Evolutionary conservation across 1,140 invertebrate genomes (phyloP).

Genomic region (Cydia splendana): DNA sequence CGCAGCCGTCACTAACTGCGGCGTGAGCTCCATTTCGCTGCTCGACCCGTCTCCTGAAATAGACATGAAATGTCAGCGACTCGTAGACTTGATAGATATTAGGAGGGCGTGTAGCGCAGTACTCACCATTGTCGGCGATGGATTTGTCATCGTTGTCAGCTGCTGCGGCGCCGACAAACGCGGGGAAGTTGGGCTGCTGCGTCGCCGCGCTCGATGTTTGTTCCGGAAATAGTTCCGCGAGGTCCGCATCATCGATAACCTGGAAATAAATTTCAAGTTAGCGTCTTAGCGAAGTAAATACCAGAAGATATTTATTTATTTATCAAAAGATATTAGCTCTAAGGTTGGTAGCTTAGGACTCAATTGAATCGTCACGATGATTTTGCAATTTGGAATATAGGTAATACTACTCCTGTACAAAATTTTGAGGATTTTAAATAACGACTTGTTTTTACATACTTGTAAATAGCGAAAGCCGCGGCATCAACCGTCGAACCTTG

Average conservation of each 20-base stretch:
- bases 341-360: too few species aligned
- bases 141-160: conserved; percentile 71
- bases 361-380: too few species aligned
- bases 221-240: conserved; percentile 77
- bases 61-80: conserved; percentile 53
- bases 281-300: neutral
- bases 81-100: neutral
- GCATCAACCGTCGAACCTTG: too few species aligned
- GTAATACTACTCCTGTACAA: too few species aligned
- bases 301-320: too few species aligned
- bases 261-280: conserved; percentile 41
- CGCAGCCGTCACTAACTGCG: conserved; percentile 84
- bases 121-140: conserved; percentile 71
- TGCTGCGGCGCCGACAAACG: conserved; percentile 60
- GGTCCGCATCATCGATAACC: conserved; percentile 77
- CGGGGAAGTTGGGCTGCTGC: conserved; percentile 71
- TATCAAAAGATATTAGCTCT: too few species aligned
- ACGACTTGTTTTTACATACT: too few species aligned
- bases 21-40: conserved; percentile 85
- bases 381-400: too few species aligned
- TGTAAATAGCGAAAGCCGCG: too few species aligned
- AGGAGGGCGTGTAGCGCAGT: neutral
- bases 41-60: conserved; percentile 80
- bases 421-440: too few species aligned
- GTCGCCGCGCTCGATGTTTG: conserved; percentile 73